A percentile compares a stretch with the other conserved stretches of the same genome.
These are phyloP conservation scores for Anas bahamensis DNA, from an alignment of 2,797 vertebrate species.

Conservation along the genomic window DNA sequence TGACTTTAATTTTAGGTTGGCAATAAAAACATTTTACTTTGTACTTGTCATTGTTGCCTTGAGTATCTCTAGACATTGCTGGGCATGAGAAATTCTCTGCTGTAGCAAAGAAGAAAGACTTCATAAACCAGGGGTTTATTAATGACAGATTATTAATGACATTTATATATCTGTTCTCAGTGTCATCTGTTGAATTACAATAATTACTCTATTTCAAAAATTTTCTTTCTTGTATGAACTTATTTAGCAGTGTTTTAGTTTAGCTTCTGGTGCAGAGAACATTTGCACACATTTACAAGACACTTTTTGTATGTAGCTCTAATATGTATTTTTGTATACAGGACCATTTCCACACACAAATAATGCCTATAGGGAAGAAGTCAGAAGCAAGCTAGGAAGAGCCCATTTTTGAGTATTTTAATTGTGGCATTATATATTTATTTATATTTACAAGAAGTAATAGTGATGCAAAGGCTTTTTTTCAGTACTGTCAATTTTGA, in stretches of 20 bases:
- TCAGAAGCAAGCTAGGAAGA: background rate
- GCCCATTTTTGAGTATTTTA: background rate
- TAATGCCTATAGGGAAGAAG: background rate
- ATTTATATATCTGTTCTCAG: background rate
- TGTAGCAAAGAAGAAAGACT: background rate
- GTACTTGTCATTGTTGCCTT: background rate
- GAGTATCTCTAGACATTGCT: background rate
- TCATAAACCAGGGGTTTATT: background rate
- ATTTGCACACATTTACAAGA: background rate
- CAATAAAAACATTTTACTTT: background rate
- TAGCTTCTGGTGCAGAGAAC: background rate
- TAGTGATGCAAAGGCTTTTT: background rate
- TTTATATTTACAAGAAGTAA: background rate
- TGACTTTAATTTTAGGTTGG: slow-evolving; percentile 6
- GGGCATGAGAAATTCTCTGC: background rate
- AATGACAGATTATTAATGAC: background rate
- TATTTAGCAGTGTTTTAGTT: background rate
- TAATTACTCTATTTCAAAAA: background rate
- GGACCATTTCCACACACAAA: background rate
- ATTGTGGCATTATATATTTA: background rate
- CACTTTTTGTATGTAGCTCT: background rate
- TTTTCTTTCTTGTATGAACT: background rate
- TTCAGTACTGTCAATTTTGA: background rate
- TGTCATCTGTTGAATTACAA: background rate
- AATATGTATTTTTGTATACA: background rate